Base-by-base conservation (phyloP, 2,113 vertebrate species). In the Pterocles gutturalis region DNA sequence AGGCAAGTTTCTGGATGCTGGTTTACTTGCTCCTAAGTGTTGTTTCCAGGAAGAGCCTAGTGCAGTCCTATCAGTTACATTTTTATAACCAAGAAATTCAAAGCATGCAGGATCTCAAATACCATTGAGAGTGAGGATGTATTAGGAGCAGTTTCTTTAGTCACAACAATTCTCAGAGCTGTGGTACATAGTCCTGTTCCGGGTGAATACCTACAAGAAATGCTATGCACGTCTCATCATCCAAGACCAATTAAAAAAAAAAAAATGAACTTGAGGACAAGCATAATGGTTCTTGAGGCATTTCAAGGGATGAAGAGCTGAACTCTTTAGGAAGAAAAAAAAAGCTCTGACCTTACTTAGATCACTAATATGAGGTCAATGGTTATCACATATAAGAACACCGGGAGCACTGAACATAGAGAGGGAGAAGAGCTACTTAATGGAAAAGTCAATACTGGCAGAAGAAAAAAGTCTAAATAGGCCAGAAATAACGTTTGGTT, bases 261-360 rank as follows among this genome's bases (percentile, higher is more conserved):
- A 22, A 24, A n/a, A 10, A 48, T 2, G n/a, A 22, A 48, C 0
- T 2, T 66, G 12, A 66, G 28, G 5, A 46, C 21, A 20, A 62
- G 22, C 3, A 57, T 82, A 58, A 25, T 33, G 21, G 15, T 28
- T 15, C 17, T 82, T 10, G 22, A 64, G 12, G 13, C 41, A 19
- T 83, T 72, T 54, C 11, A 82, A 6, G 5, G 20, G 9, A 22
- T 36, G 17, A 49, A 92, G 78, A 79, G 1, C 6, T 83, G n/a
- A 51, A 0, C 5, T 64, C 11, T 25, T 64, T 33, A n/a, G 86
- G 48, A 69, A 57, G 13, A 26, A 48, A 46, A 73, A 22, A 33
- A 51, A 25, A n/a, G 4, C 61, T 18, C 13, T 57, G 20, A 36
- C 19, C 7, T 55, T 38, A 15, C 3, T 72, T 64, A 24, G n/a